A percentile compares a stretch with the other conserved stretches of the same genome.
phyloP scores from a whole-genome alignment of 2,113 vertebrate genomes.

The Tapirus terrestris region DNA sequence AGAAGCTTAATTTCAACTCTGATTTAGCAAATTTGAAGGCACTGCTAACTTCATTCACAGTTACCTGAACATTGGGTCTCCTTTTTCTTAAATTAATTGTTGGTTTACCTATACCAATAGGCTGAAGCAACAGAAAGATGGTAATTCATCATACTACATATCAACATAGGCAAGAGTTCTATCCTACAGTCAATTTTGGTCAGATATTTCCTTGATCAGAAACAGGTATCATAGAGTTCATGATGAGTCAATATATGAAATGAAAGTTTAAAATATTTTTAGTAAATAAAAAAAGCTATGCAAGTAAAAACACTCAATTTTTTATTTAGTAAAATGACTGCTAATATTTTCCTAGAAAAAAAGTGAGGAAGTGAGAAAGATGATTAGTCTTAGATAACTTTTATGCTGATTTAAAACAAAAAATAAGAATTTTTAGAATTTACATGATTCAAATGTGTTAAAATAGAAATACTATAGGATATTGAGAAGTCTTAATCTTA shows the following conservation, averaged over 20 bases:
- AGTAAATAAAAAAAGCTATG: not conserved
- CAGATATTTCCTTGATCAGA: not conserved
- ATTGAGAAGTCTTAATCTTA: not conserved
- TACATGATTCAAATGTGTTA: not conserved
- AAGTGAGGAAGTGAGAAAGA: not conserved
- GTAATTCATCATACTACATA: slow-evolving; percentile 75
- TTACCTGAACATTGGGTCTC: slow-evolving; percentile 90
- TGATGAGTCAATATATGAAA: not conserved
- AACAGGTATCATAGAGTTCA: not conserved
- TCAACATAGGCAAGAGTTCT: not conserved
- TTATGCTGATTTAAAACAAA: not conserved
- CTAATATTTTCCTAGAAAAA: not conserved
- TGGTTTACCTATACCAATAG: slow-evolving; percentile 90
- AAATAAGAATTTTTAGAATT: not conserved
- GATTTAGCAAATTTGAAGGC: slow-evolving; percentile 81
- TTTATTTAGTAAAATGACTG: not conserved
- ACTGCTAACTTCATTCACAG: slow-evolving; percentile 74
- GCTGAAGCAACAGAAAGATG: slow-evolving; percentile 89
- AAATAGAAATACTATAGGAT: not conserved
- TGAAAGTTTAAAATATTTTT: not conserved
- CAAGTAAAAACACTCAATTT: not conserved
- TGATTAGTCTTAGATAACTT: not conserved
- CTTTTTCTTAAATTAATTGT: slow-evolving; percentile 90
- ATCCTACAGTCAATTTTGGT: not conserved
- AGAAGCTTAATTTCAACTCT: slow-evolving; percentile 81